Evolutionary conservation across 2,113 vertebrate species (phyloP).

Genomic region (Chloropsis cyanopogon): DNA sequence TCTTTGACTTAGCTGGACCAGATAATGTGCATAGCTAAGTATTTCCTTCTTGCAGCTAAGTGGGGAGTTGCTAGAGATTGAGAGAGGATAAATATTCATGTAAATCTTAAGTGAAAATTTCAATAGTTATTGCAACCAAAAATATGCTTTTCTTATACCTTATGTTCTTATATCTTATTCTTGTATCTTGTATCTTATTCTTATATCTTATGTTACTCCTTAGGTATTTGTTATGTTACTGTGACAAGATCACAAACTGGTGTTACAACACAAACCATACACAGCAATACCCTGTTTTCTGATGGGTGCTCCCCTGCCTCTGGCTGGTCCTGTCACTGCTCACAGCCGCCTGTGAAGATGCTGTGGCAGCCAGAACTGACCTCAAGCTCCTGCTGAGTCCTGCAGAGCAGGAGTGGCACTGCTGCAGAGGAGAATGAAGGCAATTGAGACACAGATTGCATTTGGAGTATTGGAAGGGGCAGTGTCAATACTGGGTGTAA

Average conservation of each 20-base stretch:
- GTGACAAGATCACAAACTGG: accelerated
- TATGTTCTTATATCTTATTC: too few relatives aligned
- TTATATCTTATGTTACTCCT: background rate
- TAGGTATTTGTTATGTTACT: background rate
- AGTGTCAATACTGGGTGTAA: background rate
- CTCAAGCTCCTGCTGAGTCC: background rate
- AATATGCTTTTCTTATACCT: background rate
- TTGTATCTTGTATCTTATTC: background rate
- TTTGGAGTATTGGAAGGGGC: background rate
- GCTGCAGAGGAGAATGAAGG: background rate
- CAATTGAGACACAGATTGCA: background rate
- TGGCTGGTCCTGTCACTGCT: background rate
- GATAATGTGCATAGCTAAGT: background rate
- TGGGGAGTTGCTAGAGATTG: background rate
- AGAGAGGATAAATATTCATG: background rate
- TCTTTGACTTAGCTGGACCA: background rate
- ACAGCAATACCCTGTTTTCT: background rate
- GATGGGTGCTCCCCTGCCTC: background rate
- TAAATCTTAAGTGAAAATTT: background rate
- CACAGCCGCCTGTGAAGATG: background rate
- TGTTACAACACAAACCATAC: background rate
- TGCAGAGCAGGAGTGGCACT: background rate
- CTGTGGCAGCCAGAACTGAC: background rate
- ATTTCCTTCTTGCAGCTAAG: background rate
- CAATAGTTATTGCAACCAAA: background rate